phyloP scores from a whole-genome alignment of 2,797 vertebrate species.

The Odontamblyopus rebecca region DNA sequence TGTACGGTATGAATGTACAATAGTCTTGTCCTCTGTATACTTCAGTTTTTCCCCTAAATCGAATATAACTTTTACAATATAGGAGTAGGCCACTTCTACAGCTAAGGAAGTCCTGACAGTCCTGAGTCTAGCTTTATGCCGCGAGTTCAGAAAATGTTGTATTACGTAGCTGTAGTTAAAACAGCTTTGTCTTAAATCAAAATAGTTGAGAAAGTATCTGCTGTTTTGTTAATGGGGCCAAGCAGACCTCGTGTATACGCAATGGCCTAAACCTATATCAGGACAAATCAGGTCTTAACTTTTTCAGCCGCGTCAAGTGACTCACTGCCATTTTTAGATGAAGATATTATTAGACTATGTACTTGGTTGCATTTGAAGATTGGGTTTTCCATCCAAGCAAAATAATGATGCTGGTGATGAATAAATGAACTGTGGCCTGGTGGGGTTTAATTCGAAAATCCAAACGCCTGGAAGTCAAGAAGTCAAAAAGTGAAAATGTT shows the following conservation, averaged over 20 bases:
- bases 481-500: neutral
- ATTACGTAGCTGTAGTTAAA: neutral
- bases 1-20: too few relatives aligned
- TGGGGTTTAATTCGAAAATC: constrained; percentile 3
- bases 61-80: too few relatives aligned
- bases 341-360: constrained; percentile 6
- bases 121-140: too few relatives aligned
- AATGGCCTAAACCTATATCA: neutral
- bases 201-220: neutral
- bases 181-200: neutral
- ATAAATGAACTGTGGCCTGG: constrained; percentile 10
- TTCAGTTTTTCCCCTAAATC: too few relatives aligned
- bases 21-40: too few relatives aligned
- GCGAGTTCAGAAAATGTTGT: neutral
- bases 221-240: neutral
- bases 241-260: neutral
- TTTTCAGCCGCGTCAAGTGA: constrained; percentile 2
- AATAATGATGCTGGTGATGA: constrained; percentile 5
- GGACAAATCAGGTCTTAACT: neutral
- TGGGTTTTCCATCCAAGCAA: constrained; percentile 3
- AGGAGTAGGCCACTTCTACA: too few relatives aligned
- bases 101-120: too few relatives aligned
- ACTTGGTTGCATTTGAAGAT: constrained; percentile 3
- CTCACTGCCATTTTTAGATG: neutral
- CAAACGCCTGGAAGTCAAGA: neutral